Base-by-base conservation (phyloP, 2,797 vertebrate genomes). In the Alosa sapidissima region DNA sequence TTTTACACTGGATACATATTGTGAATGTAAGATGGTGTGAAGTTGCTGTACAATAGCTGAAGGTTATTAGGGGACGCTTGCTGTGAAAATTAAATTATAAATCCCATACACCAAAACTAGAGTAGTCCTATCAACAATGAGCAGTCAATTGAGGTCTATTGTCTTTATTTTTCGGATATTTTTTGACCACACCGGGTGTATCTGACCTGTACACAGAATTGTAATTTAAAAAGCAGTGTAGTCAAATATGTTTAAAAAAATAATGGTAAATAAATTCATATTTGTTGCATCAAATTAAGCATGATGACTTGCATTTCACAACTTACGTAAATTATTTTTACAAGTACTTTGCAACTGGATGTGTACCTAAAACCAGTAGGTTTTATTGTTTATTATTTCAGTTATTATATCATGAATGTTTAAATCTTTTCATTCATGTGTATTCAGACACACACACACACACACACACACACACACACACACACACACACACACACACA, bases 401-500 rank as follows among this genome's bases (percentile, higher is more conserved):
- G 5, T 11, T 65, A 65, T 28, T 28, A n/a, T 75, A 19, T 41
- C 3, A 16, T 41, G 28, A 28, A 41, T 5, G 41, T 75, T 41
- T 41, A 13, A 58, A 47, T 21, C 72, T 21, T 47, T 21, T 2
- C 13, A 7, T 75, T 13, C 2, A 24, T 28, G n/a, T 7, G 1
- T 5, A 24, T 21, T 14, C 28, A 68, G 7, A 62, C n/a, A 62
- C 58, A 62, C 58, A 24, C 58, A 68, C 62, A 36, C 62, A 68
- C 28, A 36, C 62, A 68, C 24, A 36, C 28, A 68, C 72, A 78
- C 36, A 78, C 41, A 47, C 72, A 78, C 72, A 78, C 72, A 78
- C 72, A 78, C 72, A 78, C 72, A 78, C 41, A 45, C 72, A 78
- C 36, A 78, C 41, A 47, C 72, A 78, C 72, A 78, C 28, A 36